Base-by-base conservation (phyloP, 2,888 invertebrate species). In the Pemphredon lugubris region DNA sequence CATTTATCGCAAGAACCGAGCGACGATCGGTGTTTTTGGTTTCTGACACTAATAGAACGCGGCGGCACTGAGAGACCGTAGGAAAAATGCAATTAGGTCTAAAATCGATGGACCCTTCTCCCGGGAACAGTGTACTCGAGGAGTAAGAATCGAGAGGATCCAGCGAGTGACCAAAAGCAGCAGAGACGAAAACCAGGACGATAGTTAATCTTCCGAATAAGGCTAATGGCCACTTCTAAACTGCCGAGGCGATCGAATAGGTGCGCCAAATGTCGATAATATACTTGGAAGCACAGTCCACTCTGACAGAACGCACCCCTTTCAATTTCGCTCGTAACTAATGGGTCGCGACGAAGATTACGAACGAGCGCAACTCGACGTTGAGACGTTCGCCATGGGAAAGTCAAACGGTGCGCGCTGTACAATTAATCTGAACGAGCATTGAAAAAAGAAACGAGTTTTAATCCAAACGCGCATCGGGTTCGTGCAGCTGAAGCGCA, bases 201-300 rank as follows among this genome's bases (percentile, higher is more conserved):
- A 78, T 69, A 69, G 73, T 82, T 75, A 82, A 79, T 82, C 79
- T 68, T 66, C 65, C 64, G 68, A 82, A 80, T 63, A 76, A 78
- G 73, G 74, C 74, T 74, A 82, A 82, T 72, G 73, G 78, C 72
- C 71, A 78, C 76, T 78, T 73, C 60, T 42, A 72, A 70, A 78
- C 73, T 77, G 68, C 58, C 44, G 57, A 61, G 73, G 45, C 80
- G 73, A 75, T 76, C 69, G 73, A 61, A 66, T 69, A 69, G 72
- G 73, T 65, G 67, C 73, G 67, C 74, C 78, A 69, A 82, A 73
- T 78, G 74, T 66, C 68, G 75, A 76, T 80, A 76, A 80, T 75
- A 73, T 59, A 73, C 67, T 73, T 55, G 53, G 50, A 40, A 16
- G 61, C 55, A 47, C 53, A 42, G 48, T 20, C 61, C 47, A 53